These are phyloP conservation scores for Lypha dubia DNA, from an alignment of 2,888 invertebrate species.

Conservation along the genomic window DNA sequence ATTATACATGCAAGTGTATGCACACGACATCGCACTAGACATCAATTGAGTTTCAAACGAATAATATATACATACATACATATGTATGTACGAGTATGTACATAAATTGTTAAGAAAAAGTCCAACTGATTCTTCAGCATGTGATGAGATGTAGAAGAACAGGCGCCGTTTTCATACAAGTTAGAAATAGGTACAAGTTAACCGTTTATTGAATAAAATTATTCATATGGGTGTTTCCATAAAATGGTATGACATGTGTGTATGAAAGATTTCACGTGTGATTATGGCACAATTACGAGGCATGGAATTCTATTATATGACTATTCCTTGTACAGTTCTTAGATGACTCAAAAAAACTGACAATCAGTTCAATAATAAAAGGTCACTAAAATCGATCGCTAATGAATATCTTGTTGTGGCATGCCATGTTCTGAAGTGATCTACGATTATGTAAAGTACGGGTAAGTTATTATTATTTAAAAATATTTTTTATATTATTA, in stretches of 20 bases:
- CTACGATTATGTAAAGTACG: too few species aligned
- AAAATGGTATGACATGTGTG: neutral
- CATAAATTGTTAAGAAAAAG: constrained; percentile 29
- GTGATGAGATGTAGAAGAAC: constrained; percentile 67
- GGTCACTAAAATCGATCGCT: too few species aligned
- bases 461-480: too few species aligned
- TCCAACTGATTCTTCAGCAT: constrained; percentile 49
- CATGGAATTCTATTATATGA: too few species aligned
- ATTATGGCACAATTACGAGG: too few species aligned
- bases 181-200: constrained; percentile 50
- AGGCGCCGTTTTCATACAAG: constrained; percentile 60
- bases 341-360: too few species aligned
- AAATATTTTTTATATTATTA: too few species aligned
- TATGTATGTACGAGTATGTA: neutral
- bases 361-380: too few species aligned
- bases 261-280: neutral
- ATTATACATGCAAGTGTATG: constrained; percentile 71
- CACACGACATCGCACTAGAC: constrained; percentile 66
- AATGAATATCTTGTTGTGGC: too few species aligned
- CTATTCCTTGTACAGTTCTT: too few species aligned
- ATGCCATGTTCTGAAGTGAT: too few species aligned
- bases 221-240: constrained; percentile 47
- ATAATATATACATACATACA: constrained; percentile 8
- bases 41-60: constrained; percentile 57
- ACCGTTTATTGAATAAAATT: constrained; percentile 50